phyloP scores from a whole-genome alignment of 2,888 invertebrate genomes.

The Harmothoe impar region DNA sequence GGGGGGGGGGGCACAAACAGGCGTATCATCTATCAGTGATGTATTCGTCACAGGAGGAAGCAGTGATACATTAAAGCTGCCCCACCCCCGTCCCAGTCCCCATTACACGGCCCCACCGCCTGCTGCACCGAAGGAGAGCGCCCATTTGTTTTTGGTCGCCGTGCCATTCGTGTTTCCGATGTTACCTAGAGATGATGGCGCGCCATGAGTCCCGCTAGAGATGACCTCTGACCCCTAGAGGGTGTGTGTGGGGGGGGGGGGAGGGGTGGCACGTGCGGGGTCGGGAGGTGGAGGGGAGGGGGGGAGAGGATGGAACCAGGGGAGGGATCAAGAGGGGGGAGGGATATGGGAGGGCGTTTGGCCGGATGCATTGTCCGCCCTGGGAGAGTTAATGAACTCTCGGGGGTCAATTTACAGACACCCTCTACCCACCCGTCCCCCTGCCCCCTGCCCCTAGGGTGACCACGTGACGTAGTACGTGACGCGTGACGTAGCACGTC shows the following conservation, averaged over 20 bases:
- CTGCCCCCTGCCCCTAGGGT: too few relatives aligned
- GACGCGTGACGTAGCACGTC: background rate
- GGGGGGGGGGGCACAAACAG: background rate
- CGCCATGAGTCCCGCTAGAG: background rate
- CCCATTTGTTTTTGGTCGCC: background rate
- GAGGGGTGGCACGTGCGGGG: background rate
- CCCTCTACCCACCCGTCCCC: too few relatives aligned
- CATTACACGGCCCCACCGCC: background rate
- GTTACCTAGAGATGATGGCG: background rate
- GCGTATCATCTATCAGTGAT: constrained; percentile 22
- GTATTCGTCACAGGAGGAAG: constrained; percentile 20
- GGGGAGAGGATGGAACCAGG: too few relatives aligned
- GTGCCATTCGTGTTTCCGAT: background rate
- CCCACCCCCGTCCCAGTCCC: background rate
- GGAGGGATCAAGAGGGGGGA: background rate
- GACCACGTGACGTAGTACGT: background rate
- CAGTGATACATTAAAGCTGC: background rate
- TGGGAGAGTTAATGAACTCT: constrained; percentile 10
- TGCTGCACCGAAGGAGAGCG: background rate
- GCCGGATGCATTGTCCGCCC: background rate
- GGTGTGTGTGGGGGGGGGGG: background rate
- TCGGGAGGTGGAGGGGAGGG: background rate
- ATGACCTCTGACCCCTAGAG: background rate
- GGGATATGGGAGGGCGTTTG: background rate
- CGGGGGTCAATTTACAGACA: background rate